These are phyloP conservation scores for Rhingia rostrata DNA, from an alignment of 2,888 invertebrate genomes.

Conservation along the genomic window DNA sequence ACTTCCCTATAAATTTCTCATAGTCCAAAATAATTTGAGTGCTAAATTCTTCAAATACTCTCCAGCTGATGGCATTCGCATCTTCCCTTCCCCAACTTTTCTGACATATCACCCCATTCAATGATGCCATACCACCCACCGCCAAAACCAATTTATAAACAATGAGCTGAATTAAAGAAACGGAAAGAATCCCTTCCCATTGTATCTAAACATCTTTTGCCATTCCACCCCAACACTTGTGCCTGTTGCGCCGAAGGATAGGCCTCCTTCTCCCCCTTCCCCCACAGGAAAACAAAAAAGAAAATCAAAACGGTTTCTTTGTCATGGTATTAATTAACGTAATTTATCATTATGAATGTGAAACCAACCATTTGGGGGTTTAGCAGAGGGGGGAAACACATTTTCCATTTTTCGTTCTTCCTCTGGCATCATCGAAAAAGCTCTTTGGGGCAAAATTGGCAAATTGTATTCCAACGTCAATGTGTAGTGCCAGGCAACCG, in stretches of 20 bases:
- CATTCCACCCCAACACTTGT: constrained; percentile 16
- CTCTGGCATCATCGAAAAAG: constrained; percentile 8
- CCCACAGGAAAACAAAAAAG: constrained; percentile 24
- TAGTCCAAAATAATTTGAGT: constrained; percentile 20
- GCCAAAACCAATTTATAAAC: constrained; percentile 36
- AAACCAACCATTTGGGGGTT: constrained; percentile 20
- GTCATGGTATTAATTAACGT: constrained; percentile 80
- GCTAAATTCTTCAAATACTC: constrained; percentile 16
- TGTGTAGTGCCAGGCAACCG: constrained; percentile 56
- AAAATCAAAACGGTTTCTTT: constrained; percentile 71
- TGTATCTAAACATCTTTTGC: background rate
- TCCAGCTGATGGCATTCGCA: background rate
- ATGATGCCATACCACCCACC: background rate
- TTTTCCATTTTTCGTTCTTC: constrained; percentile 5
- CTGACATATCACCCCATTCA: background rate
- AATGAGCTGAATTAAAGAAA: constrained; percentile 38
- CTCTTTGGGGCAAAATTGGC: constrained; percentile 36
- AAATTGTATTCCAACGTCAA: constrained; percentile 31
- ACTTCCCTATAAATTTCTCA: background rate
- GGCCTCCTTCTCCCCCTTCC: background rate
- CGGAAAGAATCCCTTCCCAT: constrained; percentile 4
- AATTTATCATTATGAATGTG: constrained; percentile 79
- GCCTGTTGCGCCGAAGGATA: constrained; percentile 37
- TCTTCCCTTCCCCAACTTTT: background rate
- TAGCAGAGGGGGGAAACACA: background rate